Percentiles rank a stretch among this genome's conserved stretches.
Conservation (phyloP, 2,113 vertebrate genomes). For the Isichthys henryi region DNA sequence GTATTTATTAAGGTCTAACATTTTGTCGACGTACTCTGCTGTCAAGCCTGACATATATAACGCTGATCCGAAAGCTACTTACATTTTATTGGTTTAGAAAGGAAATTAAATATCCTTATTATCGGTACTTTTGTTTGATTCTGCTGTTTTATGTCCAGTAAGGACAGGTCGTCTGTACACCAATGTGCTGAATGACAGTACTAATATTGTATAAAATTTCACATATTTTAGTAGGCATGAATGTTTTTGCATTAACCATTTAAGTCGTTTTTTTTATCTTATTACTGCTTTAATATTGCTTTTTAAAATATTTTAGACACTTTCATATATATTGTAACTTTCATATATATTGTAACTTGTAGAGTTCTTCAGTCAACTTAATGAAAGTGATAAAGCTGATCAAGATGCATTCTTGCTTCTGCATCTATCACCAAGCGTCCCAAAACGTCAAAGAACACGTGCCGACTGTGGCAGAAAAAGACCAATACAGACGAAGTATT, state of each 20-base stretch:
- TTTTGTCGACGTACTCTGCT: neutral
- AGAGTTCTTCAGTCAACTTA: neutral
- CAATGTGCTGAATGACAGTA: neutral
- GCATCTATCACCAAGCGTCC: neutral
- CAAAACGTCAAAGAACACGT: neutral
- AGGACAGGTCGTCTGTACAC: neutral
- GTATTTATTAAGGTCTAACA: neutral
- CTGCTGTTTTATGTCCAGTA: neutral
- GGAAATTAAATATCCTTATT: neutral
- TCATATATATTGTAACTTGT: neutral
- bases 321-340: neutral
- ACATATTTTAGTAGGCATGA: neutral
- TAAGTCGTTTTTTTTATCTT: neutral
- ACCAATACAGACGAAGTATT: neutral
- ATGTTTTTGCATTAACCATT: neutral
- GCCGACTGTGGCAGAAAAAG: neutral
- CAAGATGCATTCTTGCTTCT: neutral
- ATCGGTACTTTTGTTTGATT: neutral
- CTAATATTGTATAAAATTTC: neutral
- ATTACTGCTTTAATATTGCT: neutral
- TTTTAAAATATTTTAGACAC: neutral
- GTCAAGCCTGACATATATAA: neutral
- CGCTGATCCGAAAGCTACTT: neutral
- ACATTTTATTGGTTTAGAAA: neutral
- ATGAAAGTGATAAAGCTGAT: neutral